Percentiles rank a stretch among this genome's conserved stretches.
Evolutionary conservation across 1,140 invertebrate species (phyloP).

Genomic region (Galendromus occidentalis): DNA sequence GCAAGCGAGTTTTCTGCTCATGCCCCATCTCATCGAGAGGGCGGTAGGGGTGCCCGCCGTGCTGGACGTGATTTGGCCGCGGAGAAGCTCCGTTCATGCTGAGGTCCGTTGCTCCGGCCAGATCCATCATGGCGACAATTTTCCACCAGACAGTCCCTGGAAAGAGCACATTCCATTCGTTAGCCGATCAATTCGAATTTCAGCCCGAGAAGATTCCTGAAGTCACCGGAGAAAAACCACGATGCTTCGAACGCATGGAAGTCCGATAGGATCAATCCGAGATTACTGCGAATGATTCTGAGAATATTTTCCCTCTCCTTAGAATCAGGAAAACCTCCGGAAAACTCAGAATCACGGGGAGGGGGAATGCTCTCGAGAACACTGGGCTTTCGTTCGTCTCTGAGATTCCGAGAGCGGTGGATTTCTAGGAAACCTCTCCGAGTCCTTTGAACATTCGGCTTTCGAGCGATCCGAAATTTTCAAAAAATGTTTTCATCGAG

Average conservation of each 20-base stretch:
- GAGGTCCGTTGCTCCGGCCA: conserved; percentile 8
- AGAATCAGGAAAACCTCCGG: too few relatives aligned
- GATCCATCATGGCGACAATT: background rate
- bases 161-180: background rate
- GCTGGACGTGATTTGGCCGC: background rate
- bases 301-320: too few relatives aligned
- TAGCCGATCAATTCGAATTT: background rate
- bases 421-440: too few relatives aligned
- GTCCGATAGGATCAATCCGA: too few relatives aligned
- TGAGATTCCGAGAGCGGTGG: too few relatives aligned
- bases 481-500: too few relatives aligned
- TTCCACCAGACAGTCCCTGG: background rate
- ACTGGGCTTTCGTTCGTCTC: too few relatives aligned
- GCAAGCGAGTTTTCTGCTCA: background rate
- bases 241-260: background rate
- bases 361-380: too few relatives aligned
- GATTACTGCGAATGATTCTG: too few relatives aligned
- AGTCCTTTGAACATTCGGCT: too few relatives aligned
- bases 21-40: background rate
- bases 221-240: background rate
- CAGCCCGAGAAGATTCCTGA: background rate
- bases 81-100: background rate
- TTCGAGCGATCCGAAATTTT: too few relatives aligned
- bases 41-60: background rate
- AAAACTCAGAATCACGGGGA: too few relatives aligned